These are phyloP conservation scores for Netelia inedita DNA, from an alignment of 2,888 invertebrate species.

Conservation along the genomic window DNA sequence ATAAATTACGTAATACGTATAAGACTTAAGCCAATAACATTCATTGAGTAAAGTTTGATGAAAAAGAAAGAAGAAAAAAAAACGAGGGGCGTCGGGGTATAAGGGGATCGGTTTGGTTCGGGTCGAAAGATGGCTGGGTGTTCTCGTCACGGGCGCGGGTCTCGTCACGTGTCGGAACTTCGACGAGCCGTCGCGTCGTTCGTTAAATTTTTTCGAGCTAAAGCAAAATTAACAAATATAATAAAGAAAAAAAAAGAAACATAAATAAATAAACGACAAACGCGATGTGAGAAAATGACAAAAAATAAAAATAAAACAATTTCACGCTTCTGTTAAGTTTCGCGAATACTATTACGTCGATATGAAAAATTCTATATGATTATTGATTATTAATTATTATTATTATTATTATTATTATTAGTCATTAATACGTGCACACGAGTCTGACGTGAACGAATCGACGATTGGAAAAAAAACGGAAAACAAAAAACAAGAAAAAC, in stretches of 20 bases:
- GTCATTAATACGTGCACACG: conserved; percentile 39
- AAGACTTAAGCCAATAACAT: conserved; percentile 51
- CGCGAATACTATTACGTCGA: conserved; percentile 74
- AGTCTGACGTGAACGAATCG: neutral
- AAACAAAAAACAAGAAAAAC: neutral
- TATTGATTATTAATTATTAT: conserved; percentile 64
- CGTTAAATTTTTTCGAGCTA: conserved; percentile 15
- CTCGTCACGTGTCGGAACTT: conserved; percentile 56
- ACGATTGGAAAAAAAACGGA: neutral
- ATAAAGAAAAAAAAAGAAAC: conserved; percentile 10
- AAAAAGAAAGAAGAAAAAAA: too few species aligned
- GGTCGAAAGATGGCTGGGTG: neutral
- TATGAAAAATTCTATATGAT: conserved; percentile 58
- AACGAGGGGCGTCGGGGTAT: too few species aligned
- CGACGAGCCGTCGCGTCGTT: conserved; percentile 10
- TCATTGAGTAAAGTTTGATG: conserved; percentile 15
- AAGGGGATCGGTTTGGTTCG: neutral
- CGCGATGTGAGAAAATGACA: conserved; percentile 13
- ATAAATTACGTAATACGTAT: conserved; percentile 58
- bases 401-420: conserved; percentile 63
- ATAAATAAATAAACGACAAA: conserved; percentile 43
- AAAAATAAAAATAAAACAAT: conserved; percentile 43
- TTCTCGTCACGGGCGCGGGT: conserved; percentile 67
- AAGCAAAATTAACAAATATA: neutral
- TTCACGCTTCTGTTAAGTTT: conserved; percentile 79